Evolutionary conservation across 2,113 vertebrate species (phyloP), one percentile per base, ranked within the genome.

Genomic region (Trochalopteron elliotii): DNA sequence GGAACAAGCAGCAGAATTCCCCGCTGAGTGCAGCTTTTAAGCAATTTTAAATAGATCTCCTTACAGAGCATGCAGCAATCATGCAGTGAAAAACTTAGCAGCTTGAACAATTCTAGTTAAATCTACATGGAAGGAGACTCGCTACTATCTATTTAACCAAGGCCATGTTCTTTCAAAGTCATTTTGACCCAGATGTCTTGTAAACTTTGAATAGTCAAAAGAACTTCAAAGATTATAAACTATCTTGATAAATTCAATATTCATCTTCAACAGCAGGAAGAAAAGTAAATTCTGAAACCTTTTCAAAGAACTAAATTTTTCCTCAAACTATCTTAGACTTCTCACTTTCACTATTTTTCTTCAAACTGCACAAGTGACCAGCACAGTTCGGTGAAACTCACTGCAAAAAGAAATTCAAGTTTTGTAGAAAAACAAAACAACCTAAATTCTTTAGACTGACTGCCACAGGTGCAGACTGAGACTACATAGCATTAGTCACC

Each of bases 1-100:
- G 82, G 72, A 92, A 83, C 0, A 0, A 92, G 84, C 65, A 90
- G 50, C 71, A 94, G 77, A 94, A 94, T 87, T 89, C 83, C 83
- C 81, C 57, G 79, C 52, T 39, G 74, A 92, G 72, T 71, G 60
- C 69, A 89, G 96, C 80, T 96, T 96, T 93, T 81, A 93, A 94
- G 69, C 70, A 94, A 85, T 94, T 89, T 93, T 63, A 93, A 91
- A 84, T 71, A 65, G 69, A 92, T 80, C 83, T 91, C 74, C 57
- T 83, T 67, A 49, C 1, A 74, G 56, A 94, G 75, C 40, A 74
- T 18, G 33, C 18, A 74, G 64, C 76, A 92, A 93, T 78, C 64
- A 63, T 0, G 2, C 63, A 94, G 80, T 2, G 11, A 94, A 85
- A 76, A 96, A 95, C 56, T 75, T 49, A 64, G 80, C 47, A 77